Evolutionary conservation across 2,797 vertebrate species (phyloP).

Genomic region (Mormyrops attenuatus): DNA sequence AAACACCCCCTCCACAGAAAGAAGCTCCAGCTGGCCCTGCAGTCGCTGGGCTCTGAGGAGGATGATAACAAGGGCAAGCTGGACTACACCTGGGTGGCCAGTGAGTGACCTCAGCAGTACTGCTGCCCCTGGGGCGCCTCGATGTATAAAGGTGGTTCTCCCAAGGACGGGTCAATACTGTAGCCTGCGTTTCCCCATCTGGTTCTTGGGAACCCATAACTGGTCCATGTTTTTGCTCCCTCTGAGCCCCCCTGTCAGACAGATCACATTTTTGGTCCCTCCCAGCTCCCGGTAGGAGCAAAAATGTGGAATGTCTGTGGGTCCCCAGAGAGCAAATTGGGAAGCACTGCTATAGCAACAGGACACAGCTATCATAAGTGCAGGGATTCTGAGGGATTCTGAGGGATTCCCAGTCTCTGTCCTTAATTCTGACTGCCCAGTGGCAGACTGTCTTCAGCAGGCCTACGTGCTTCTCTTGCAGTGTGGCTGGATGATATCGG

Average conservation of each 20-base stretch:
- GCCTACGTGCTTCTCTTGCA: conserved; percentile 38
- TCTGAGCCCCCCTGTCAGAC: not conserved
- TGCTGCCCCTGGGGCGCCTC: not conserved
- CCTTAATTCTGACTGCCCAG: not conserved
- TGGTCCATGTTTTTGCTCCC: not conserved
- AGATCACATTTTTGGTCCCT: not conserved
- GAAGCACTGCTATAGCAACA: not conserved
- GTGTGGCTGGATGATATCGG: conserved; percentile 98
- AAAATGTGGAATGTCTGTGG: not conserved
- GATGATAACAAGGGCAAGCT: conserved; percentile 89
- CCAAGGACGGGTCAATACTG: not conserved
- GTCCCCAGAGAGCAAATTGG: not conserved
- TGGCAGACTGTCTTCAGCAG: not conserved
- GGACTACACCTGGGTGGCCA: conserved; percentile 96
- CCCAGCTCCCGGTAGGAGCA: not conserved
- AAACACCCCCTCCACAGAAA: conserved; percentile 88
- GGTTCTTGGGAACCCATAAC: not conserved
- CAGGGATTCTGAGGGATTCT: not conserved
- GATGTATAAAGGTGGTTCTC: not conserved
- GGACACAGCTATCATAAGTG: not conserved
- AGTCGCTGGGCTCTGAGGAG: conserved; percentile 92
- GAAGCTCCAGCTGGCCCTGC: conserved; percentile 91
- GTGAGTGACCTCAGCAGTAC: conserved; percentile 59
- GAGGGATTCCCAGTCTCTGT: not conserved
- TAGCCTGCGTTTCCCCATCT: not conserved